These are phyloP conservation scores for Seriola aureovittata DNA, from an alignment of 2,113 vertebrate species.

Conservation along the genomic window DNA sequence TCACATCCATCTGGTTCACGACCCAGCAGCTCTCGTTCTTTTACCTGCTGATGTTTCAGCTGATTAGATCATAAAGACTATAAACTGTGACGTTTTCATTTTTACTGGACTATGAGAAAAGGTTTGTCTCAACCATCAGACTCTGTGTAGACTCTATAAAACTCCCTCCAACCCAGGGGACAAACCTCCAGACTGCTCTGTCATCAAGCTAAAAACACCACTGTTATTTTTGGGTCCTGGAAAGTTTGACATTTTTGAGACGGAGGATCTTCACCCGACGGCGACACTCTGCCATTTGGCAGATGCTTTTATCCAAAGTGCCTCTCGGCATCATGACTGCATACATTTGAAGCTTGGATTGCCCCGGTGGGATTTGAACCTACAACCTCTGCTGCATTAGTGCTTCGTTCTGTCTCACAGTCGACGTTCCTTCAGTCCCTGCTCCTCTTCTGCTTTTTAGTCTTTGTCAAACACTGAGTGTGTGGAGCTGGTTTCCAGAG, in stretches of 20 bases:
- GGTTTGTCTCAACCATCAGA: too few relatives aligned
- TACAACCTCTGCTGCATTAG: slow-evolving; percentile 8
- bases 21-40: too few relatives aligned
- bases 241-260: slow-evolving; percentile 34
- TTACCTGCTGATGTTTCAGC: too few relatives aligned
- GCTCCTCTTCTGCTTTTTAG: background rate
- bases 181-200: background rate
- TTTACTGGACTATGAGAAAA: too few relatives aligned
- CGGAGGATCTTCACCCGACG: slow-evolving; percentile 8
- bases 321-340: background rate
- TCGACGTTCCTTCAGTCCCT: background rate
- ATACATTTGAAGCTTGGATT: slow-evolving; percentile 30
- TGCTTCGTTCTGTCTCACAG: slow-evolving; percentile 8
- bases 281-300: slow-evolving; percentile 1
- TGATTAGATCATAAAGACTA: too few relatives aligned
- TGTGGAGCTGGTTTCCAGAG: background rate
- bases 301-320: slow-evolving; percentile 47
- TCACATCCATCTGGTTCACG: too few relatives aligned
- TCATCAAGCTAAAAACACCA: slow-evolving; percentile 5
- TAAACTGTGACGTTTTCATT: too few relatives aligned
- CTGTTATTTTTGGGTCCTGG: slow-evolving; percentile 17
- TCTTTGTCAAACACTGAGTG: background rate
- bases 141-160: background rate
- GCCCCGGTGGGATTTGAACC: slow-evolving; percentile 36
- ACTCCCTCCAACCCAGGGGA: background rate